phyloP scores from a whole-genome alignment of 2,113 vertebrate genomes.

The Ascaphus truei region DNA sequence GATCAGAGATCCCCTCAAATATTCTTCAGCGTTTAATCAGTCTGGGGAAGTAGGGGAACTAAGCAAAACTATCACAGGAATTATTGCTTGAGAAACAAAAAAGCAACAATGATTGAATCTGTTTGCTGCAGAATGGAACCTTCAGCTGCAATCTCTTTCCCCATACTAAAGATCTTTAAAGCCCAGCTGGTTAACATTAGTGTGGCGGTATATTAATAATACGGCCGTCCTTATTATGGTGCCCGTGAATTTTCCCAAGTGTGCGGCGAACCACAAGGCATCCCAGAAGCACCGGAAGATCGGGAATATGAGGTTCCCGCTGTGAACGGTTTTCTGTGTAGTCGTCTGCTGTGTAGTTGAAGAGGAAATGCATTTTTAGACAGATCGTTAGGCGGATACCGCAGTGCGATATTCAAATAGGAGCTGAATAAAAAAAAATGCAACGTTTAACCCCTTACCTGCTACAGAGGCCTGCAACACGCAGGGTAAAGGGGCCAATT shows the following conservation, averaged over 20 bases:
- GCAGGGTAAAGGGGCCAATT: too few relatives aligned
- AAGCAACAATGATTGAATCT: background rate
- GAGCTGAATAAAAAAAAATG: background rate
- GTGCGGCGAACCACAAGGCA: background rate
- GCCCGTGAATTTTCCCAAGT: constrained; percentile 19
- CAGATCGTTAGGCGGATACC: background rate
- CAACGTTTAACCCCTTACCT: background rate
- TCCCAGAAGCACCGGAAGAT: background rate
- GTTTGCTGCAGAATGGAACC: background rate
- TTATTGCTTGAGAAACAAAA: background rate
- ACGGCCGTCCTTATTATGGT: background rate
- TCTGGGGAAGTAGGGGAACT: background rate
- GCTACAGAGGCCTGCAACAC: background rate
- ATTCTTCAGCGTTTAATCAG: too few relatives aligned
- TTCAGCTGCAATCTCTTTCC: background rate
- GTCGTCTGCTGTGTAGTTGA: background rate
- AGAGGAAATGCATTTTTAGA: background rate
- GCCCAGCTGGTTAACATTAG: constrained; percentile 33
- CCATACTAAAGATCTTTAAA: background rate
- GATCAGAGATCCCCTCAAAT: too few relatives aligned
- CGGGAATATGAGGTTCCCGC: background rate
- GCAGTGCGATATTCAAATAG: constrained; percentile 27
- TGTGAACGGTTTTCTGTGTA: background rate
- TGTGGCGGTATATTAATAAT: background rate
- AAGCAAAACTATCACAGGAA: background rate